Base-by-base conservation (phyloP, 2,888 invertebrate genomes). In the Drosophila mulleri region DNA sequence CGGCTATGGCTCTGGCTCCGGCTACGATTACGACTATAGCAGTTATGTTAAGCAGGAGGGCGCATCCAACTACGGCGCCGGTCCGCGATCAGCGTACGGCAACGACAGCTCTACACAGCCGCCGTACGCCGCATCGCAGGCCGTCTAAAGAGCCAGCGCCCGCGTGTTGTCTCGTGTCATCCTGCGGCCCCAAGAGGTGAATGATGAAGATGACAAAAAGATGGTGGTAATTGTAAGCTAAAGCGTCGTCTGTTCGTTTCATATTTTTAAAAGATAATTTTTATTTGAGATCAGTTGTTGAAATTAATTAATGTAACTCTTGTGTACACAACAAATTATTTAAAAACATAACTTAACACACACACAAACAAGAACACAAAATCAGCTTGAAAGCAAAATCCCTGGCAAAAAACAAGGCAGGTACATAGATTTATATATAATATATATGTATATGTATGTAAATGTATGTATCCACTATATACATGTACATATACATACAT, bases 31-130 rank as follows among this genome's bases (percentile, higher is more conserved):
- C 60, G 93, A 93, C 76, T 93, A 93, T 73, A 90, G 89, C 76
- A 93, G 92, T 73, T 93, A 93, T 80, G 92, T 91, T 78, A 93
- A 93, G 82, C 91, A 91, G 80, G 93, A 93, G 68, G 92, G 92
- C 70, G 91, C 92, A 60, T 92, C 93, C 26, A 92, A 92, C 45
- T 93, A 93, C 57, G 92, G 92, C 72, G 92, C 92, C 60, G 93
- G 92, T 29, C 93, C 93, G 35, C 80, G 93, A 65, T 92, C 93
- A 72, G 92, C 92, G 62, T 93, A 93, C 80, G 93, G 92, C 60
- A 93, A 93, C 67, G 93, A 93, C 65, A 93, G 91, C 80, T 91
- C 93, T 63, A 92, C 93, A 74, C 93, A 92, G 84, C 92, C 93
- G 72, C 93, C 92, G 74, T 93, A 93, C 78, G 93, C 93, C 70